Evolutionary conservation across 37 sponge, comb jelly and placozoan genomes (phyloP), one percentile per base, ranked within the genome.

Genomic region (Beroe forskalii): DNA sequence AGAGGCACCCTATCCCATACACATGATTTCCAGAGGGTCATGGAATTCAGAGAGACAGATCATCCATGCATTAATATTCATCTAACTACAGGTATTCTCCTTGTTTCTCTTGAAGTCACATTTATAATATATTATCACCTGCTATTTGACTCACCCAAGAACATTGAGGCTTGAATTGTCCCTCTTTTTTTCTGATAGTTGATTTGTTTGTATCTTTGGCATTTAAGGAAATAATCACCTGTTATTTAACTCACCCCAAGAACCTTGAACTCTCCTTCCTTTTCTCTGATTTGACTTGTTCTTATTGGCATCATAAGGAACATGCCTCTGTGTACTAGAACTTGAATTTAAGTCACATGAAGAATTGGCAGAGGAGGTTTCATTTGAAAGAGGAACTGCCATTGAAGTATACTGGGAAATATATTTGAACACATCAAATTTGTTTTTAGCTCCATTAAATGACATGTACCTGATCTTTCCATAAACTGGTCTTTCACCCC

Each of bases 401-500:
- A 22, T 0, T 22, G 23, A 6, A 9, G 8, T 32, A 32, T 36
- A 72, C 9, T 36, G 38, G 14, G 38, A 6, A 72, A 80, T 80
- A 48, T 80, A 80, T 9, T 44, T 23, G 30, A 4, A 27, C 2
- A 80, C 40, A 20, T 41, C 55, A 43, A 80, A 80, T 48, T 41
- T 80, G 19, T 24, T 37, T 9, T 0, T 44, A 43, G 12, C 9
- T 6, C 86, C 48, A 23, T 80, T 41, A 27, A 35, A 80, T 22
- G 86, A 80, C 55, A 44, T 41, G 55, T 80, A 80, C 35, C 86
- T 80, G 23, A 80, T 80, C 27, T 44, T 41, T 1, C 86, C 86
- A 44, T 44, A 80, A 23, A 80, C 30, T 41, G 86, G 86, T 24
- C 86, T 80, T 43, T 80, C 86, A 3, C 86, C 86, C 86, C 86